Evolutionary conservation across 2,888 invertebrate genomes (phyloP), one percentile per base, ranked within the genome.

Genomic region (Bugulina stolonifera): DNA sequence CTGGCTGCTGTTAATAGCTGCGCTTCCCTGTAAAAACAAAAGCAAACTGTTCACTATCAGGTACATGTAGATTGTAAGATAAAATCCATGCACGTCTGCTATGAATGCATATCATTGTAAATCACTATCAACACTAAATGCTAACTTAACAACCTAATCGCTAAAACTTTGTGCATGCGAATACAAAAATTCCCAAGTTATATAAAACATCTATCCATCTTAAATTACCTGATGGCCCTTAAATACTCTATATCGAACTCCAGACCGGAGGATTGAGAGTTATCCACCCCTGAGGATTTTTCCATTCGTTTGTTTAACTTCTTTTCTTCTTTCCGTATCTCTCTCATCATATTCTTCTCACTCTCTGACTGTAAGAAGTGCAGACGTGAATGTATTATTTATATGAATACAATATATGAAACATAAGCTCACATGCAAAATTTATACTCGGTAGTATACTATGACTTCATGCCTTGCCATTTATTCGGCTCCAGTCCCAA

Each of bases 361-460:
- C 90, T 89, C 77, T 90, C 91, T 0, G 94, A 93, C 80, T 92
- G 89, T 0, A 94, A n/a, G n/a, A n/a, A n/a, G n/a, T n/a, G n/a
- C n/a, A n/a, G n/a, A n/a, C n/a, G n/a, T n/a, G n/a, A n/a, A n/a
- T n/a, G n/a, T n/a, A n/a, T n/a, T n/a, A n/a, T n/a, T n/a, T n/a
- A n/a, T n/a, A n/a, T n/a, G n/a, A n/a, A n/a, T n/a, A n/a, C n/a
- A n/a, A n/a, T n/a, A n/a, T n/a, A n/a, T n/a, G n/a, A n/a, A n/a
- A n/a, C n/a, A n/a, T n/a, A n/a, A n/a, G n/a, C n/a, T n/a, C n/a
- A n/a, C n/a, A n/a, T n/a, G n/a, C n/a, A n/a, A n/a, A n/a, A n/a
- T n/a, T n/a, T n/a, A n/a, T n/a, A n/a, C n/a, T n/a, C n/a, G n/a
- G n/a, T n/a, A n/a, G n/a, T n/a, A n/a, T n/a, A n/a, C n/a, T n/a